phyloP scores from a whole-genome alignment of 2,113 vertebrate genomes.

The Campylorhamphus procurvoides region DNA sequence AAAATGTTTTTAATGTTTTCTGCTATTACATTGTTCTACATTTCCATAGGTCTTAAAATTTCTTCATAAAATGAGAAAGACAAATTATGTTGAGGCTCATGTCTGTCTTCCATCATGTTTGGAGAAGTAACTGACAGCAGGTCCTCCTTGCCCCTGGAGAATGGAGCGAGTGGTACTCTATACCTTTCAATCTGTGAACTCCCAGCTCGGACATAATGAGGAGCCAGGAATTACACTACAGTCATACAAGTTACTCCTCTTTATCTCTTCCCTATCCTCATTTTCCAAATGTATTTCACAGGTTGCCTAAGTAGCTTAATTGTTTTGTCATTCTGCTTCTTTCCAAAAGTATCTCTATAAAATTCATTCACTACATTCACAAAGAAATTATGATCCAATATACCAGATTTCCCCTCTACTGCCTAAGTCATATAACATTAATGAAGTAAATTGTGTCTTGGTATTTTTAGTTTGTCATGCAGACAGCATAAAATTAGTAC shows the following conservation, averaged over 20 bases:
- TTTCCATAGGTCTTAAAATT: not conserved
- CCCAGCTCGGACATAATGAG: not conserved
- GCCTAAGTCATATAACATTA: not conserved
- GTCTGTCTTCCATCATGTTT: not conserved
- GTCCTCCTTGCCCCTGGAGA: not conserved
- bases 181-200: not conserved
- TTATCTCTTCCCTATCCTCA: not conserved
- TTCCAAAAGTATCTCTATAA: not conserved
- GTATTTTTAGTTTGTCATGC: not conserved
- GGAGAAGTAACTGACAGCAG: conserved; percentile 3
- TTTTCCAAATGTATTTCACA: not conserved
- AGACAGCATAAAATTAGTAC: not conserved
- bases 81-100: not conserved
- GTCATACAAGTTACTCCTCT: not conserved
- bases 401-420: not conserved
- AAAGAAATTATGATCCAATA: not conserved
- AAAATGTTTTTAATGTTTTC: not conserved
- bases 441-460: not conserved
- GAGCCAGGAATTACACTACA: not conserved
- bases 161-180: fast-evolving
- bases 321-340: not conserved
- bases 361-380: not conserved
- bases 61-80: not conserved
- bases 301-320: not conserved
- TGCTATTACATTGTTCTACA: not conserved